phyloP scores from a whole-genome alignment of 2,797 vertebrate genomes.

The Gallinago nigripennis region DNA sequence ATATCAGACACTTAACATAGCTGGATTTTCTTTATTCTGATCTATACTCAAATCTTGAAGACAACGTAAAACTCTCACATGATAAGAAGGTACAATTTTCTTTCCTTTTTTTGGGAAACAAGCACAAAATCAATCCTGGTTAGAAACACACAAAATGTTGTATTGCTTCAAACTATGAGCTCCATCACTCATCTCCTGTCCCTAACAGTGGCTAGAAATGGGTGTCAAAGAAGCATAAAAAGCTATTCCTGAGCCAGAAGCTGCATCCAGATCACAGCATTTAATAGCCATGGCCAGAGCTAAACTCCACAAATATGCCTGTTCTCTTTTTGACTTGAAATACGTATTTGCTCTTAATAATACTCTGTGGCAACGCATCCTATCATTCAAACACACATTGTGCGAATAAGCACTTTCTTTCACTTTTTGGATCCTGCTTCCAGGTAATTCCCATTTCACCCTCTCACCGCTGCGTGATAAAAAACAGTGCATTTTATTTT shows the following conservation, averaged over 20 bases:
- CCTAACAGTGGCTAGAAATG: not conserved
- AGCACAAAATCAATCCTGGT: not conserved
- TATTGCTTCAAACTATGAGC: not conserved
- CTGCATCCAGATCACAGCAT: not conserved
- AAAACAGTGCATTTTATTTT: not conserved
- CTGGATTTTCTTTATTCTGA: not conserved
- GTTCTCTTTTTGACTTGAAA: not conserved
- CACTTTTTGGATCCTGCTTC: not conserved
- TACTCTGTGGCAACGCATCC: not conserved
- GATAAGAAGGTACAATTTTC: not conserved
- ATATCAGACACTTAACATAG: not conserved
- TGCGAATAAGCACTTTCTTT: not conserved
- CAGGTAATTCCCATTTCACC: not conserved
- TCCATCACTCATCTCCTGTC: not conserved
- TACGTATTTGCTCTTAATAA: not conserved
- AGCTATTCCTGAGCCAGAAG: not conserved
- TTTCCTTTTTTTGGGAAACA: not conserved
- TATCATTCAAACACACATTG: not conserved
- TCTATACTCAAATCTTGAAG: not conserved
- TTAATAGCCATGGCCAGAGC: not conserved
- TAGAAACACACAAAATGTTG: not conserved
- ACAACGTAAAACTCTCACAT: not conserved
- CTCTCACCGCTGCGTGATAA: not conserved
- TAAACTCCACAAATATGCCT: not conserved
- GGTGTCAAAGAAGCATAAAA: not conserved